phyloP scores from a whole-genome alignment of 2,797 vertebrate species.

The Pangasius mekongensis region DNA sequence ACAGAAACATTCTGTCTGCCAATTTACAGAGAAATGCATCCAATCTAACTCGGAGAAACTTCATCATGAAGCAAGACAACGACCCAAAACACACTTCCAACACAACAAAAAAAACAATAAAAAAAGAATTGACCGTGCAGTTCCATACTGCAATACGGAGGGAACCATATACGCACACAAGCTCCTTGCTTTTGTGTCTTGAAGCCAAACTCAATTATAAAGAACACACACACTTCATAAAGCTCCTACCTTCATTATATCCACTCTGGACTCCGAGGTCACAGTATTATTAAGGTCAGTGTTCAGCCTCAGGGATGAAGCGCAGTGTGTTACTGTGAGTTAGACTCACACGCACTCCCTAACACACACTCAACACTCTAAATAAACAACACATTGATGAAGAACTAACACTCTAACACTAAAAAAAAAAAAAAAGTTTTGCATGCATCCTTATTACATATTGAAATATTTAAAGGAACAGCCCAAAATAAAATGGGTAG shows the following conservation, averaged over 20 bases:
- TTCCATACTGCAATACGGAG: neutral
- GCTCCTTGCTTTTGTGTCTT: neutral
- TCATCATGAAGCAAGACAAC: too few relatives aligned
- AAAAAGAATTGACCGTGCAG: neutral
- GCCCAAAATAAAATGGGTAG: neutral
- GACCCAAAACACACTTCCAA: too few relatives aligned
- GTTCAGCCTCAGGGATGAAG: constrained; percentile 13
- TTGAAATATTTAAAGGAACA: too few relatives aligned
- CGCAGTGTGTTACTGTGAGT: constrained; percentile 14
- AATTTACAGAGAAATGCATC: neutral
- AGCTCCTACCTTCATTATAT: constrained; percentile 21
- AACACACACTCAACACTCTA: neutral
- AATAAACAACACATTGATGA: neutral
- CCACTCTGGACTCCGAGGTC: constrained; percentile 12
- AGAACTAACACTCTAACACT: neutral
- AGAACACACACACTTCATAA: neutral
- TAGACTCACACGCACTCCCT: neutral
- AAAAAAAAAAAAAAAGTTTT: neutral
- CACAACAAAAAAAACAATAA: neutral
- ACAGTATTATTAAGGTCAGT: constrained; percentile 35
- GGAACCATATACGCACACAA: neutral
- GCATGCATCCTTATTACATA: neutral
- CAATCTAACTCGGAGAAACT: neutral
- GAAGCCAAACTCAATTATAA: neutral
- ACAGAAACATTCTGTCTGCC: neutral